Conservation (phyloP, 2,888 invertebrate species). For the Nephrotoma appendiculata region DNA sequence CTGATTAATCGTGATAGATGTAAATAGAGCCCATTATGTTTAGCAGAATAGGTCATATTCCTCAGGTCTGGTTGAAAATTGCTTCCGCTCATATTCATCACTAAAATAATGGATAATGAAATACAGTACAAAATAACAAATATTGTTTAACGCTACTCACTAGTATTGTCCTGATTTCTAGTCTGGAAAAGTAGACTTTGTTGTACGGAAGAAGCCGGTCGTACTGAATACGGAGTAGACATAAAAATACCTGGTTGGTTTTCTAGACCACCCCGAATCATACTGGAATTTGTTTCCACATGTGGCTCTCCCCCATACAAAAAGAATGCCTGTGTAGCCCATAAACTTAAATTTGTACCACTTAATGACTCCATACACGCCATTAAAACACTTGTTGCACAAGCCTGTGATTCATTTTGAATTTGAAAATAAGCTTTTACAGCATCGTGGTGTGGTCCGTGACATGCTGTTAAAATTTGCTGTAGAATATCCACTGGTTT, state of each 20-base stretch:
- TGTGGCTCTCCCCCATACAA: slow-evolving; percentile 72
- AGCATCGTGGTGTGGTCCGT: slow-evolving; percentile 73
- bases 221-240: slow-evolving; percentile 26
- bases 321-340: slow-evolving; percentile 87
- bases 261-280: slow-evolving; percentile 4
- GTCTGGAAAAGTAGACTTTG: slow-evolving; percentile 32
- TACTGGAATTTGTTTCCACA: slow-evolving; percentile 13
- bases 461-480: slow-evolving; percentile 63
- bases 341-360: slow-evolving; percentile 59
- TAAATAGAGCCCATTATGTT: slow-evolving; percentile 87
- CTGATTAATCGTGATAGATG: slow-evolving; percentile 78
- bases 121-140: background rate
- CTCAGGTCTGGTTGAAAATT: background rate
- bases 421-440: slow-evolving; percentile 76
- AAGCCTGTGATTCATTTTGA: slow-evolving; percentile 74
- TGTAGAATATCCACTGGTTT: slow-evolving; percentile 80
- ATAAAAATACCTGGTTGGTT: slow-evolving; percentile 23
- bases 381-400: slow-evolving; percentile 72
- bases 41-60: slow-evolving; percentile 44
- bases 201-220: slow-evolving; percentile 9
- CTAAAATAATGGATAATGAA: background rate
- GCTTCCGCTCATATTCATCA: background rate
- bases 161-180: slow-evolving; percentile 31
- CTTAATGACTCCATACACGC: slow-evolving; percentile 51
- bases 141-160: slow-evolving; percentile 20